phyloP scores from a whole-genome alignment of 2,888 invertebrate genomes.

The Synanthedon tipuliformis region DNA sequence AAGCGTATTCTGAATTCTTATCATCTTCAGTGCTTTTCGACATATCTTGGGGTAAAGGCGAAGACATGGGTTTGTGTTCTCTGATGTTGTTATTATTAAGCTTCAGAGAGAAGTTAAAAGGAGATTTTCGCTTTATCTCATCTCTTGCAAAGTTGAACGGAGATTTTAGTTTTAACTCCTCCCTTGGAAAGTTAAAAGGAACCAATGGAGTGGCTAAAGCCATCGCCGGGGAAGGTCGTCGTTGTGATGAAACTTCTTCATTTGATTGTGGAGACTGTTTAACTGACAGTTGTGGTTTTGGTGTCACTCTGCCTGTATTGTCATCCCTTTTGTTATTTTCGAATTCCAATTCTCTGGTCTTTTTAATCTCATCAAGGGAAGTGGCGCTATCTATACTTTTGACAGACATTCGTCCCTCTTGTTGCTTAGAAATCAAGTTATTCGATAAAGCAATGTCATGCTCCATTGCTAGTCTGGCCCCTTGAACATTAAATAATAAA shows the following conservation, averaged over 20 bases:
- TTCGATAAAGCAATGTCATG: conserved; percentile 65
- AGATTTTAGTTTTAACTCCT: conserved; percentile 45
- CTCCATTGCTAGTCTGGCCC: conserved; percentile 60
- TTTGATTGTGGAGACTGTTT: conserved; percentile 77
- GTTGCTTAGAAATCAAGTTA: conserved; percentile 65
- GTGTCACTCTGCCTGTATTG: conserved; percentile 63
- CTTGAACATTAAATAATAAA: conserved; percentile 73
- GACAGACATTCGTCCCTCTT: conserved; percentile 54
- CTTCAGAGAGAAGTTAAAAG: conserved; percentile 45
- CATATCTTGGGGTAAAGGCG: conserved; percentile 44
- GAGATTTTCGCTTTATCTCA: conserved; percentile 43
- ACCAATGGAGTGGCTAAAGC: conserved; percentile 54
- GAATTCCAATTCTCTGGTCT: conserved; percentile 40
- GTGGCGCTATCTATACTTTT: conserved; percentile 56
- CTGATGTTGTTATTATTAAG: conserved; percentile 38
- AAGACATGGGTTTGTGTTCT: conserved; percentile 31
- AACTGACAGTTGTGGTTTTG: conserved; percentile 53
- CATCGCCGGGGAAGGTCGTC: conserved; percentile 75
- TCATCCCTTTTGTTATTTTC: conserved; percentile 38
- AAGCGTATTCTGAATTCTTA: conserved; percentile 43
- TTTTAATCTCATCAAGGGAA: conserved; percentile 51
- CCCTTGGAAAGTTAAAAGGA: conserved; percentile 40
- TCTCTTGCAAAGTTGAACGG: conserved; percentile 46
- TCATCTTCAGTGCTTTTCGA: conserved; percentile 39
- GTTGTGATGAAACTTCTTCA: conserved; percentile 74